Conservation (phyloP, 2,888 invertebrate species). For the Apodemia duryi region DNA sequence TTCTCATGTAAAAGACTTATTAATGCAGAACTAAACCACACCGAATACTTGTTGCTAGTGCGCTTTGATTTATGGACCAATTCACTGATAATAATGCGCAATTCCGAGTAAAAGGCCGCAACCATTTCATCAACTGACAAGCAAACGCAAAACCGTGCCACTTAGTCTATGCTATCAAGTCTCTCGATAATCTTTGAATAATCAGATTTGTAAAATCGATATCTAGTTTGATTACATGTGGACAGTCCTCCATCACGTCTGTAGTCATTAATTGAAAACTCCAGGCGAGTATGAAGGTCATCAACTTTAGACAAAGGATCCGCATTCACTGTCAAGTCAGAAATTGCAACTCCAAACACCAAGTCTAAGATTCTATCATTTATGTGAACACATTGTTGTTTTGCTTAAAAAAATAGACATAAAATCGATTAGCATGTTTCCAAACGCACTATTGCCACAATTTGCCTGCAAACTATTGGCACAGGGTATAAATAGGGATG, state of each 20-base stretch:
- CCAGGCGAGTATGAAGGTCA: no score
- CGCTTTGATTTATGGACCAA: background rate
- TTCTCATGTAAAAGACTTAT: background rate
- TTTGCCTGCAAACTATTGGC: no score
- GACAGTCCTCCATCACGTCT: background rate
- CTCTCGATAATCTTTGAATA: background rate
- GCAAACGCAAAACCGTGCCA: background rate
- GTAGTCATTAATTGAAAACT: no score
- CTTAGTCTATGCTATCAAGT: background rate
- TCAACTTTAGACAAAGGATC: no score
- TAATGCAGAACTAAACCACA: background rate
- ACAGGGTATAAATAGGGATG: no score
- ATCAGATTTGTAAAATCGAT: background rate
- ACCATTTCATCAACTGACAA: background rate
- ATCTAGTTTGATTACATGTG: background rate
- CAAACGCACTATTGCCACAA: no score
- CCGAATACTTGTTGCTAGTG: background rate
- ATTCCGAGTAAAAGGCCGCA: background rate
- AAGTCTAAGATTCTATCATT: no score
- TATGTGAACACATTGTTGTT: no score
- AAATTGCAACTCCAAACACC: no score
- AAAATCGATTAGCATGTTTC: no score
- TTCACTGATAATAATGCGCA: background rate
- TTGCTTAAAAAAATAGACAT: no score
- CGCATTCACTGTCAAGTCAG: no score